These are phyloP conservation scores for Hypomesus transpacificus DNA, from an alignment of 2,113 vertebrate genomes.

Conservation along the genomic window DNA sequence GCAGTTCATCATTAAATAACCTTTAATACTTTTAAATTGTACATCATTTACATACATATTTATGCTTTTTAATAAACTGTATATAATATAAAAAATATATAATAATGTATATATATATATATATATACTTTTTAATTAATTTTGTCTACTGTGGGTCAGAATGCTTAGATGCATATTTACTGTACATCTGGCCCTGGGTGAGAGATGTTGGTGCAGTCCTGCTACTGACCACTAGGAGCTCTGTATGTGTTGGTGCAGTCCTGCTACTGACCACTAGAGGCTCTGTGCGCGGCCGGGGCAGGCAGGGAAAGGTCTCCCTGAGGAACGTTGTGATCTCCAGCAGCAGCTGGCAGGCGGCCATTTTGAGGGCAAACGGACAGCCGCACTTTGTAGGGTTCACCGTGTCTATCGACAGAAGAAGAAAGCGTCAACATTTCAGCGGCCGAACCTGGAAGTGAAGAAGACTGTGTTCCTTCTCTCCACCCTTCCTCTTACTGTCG, in stretches of 20 bases:
- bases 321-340: constrained; percentile 97
- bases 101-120: no score
- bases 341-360: constrained; percentile 95
- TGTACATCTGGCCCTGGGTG: no score
- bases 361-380: constrained; percentile 97
- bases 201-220: neutral
- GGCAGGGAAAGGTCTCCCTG: constrained; percentile 93
- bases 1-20: neutral
- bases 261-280: constrained; percentile 84
- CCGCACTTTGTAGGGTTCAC: constrained; percentile 97
- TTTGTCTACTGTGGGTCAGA: no score
- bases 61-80: no score
- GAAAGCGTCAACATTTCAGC: neutral
- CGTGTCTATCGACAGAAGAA: constrained; percentile 73
- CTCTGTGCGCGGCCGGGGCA: constrained; percentile 89
- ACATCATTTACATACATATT: no score
- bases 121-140: no score
- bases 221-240: constrained; percentile 87
- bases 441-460: neutral
- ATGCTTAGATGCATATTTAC: no score
- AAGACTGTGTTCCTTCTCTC: no score
- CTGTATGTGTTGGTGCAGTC: constrained; percentile 52
- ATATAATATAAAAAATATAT: no score
- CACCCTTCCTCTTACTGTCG: constrained; percentile 86
- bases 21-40: no score